Conservation (phyloP, 2,888 invertebrate species). For the Meghimatium bilineatum region DNA sequence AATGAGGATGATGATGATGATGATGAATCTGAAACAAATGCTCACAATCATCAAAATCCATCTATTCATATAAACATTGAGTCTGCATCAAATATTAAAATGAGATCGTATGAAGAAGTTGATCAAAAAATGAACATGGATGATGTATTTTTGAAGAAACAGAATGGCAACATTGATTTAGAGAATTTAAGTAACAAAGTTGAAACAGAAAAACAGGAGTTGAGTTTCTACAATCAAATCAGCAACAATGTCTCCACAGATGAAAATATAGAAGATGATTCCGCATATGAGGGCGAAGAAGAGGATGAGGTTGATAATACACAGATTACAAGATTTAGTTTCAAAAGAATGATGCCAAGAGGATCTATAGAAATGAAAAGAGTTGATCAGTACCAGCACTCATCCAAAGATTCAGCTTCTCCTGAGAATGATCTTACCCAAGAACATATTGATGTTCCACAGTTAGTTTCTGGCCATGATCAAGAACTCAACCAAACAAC, state of each 20-base stretch:
- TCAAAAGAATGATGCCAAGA: neutral
- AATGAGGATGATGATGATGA: constrained; percentile 50
- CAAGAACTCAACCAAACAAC: neutral
- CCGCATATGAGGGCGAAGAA: constrained; percentile 24
- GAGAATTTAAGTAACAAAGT: neutral
- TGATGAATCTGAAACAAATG: constrained; percentile 44
- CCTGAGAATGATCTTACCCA: constrained; percentile 10
- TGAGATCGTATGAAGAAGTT: neutral
- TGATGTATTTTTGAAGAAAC: neutral
- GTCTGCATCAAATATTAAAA: neutral
- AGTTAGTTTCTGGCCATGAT: neutral
- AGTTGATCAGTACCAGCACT: neutral
- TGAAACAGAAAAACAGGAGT: neutral
- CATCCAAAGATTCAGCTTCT: constrained; percentile 19
- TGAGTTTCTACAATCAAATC: neutral
- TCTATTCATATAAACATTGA: neutral
- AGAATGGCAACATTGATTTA: neutral
- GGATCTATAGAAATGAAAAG: constrained; percentile 27
- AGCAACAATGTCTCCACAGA: constrained; percentile 31
- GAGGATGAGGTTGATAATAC: constrained; percentile 2
- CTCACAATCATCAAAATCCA: too few species aligned
- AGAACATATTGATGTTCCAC: neutral
- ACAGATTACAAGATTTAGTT: neutral
- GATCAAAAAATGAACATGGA: neutral
- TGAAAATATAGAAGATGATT: constrained; percentile 15